Evolutionary conservation across 2,888 invertebrate species (phyloP).

Genomic region (Melieria omissa): DNA sequence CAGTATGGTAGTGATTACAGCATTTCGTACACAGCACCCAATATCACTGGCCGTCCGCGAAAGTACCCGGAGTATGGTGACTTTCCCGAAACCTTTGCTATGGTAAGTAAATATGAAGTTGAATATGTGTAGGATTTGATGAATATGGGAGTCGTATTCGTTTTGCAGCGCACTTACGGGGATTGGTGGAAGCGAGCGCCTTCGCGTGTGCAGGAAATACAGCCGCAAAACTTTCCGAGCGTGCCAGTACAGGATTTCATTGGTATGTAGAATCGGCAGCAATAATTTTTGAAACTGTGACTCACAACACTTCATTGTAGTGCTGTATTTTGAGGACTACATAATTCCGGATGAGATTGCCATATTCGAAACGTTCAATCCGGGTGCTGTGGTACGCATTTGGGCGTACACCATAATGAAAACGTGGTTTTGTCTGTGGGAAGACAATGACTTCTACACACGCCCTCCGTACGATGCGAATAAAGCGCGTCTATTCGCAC

Average conservation of each 20-base stretch:
- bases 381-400: constrained; percentile 83
- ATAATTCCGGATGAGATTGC: constrained; percentile 69
- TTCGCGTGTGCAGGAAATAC: constrained; percentile 76
- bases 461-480: constrained; percentile 63
- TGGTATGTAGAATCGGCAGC: constrained; percentile 68
- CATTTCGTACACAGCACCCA: constrained; percentile 88
- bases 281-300: neutral
- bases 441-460: constrained; percentile 67
- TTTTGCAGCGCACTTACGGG: constrained; percentile 82
- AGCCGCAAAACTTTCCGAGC: constrained; percentile 76
- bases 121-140: neutral
- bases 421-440: constrained; percentile 82
- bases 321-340: constrained; percentile 64
- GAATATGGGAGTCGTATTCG: constrained; percentile 14
- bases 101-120: constrained; percentile 70
- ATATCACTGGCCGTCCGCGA: constrained; percentile 84
- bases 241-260: constrained; percentile 83
- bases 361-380: constrained; percentile 87
- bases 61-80: constrained; percentile 92
- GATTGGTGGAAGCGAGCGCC: constrained; percentile 87
- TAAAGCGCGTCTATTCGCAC: constrained; percentile 80
- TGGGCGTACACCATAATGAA: constrained; percentile 73
- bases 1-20: constrained; percentile 90
- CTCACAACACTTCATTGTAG: constrained; percentile 49
- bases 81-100: constrained; percentile 88